These are phyloP conservation scores for Agriopis aurantiaria DNA, from an alignment of 2,888 invertebrate species.

Conservation along the genomic window DNA sequence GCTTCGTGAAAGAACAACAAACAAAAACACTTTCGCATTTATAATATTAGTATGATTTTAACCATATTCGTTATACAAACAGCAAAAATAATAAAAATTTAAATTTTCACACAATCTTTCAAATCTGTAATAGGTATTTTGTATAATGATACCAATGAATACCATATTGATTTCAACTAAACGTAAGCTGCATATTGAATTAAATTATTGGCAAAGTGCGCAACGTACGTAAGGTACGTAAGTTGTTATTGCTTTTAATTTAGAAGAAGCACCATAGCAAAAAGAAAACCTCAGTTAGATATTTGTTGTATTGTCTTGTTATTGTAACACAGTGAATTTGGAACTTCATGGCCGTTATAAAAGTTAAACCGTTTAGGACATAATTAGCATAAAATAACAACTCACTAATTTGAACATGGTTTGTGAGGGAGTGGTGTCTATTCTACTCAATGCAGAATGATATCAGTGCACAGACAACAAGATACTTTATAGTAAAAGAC, in stretches of 20 bases:
- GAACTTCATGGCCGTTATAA: neutral
- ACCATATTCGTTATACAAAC: neutral
- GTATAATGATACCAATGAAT: neutral
- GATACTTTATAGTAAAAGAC: constrained; percentile 60
- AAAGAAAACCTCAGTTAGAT: no score
- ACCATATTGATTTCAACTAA: neutral
- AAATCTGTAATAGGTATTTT: neutral
- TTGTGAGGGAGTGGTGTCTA: constrained; percentile 22
- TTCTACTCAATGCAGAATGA: constrained; percentile 62
- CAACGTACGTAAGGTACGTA: no score
- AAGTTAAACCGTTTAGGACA: neutral
- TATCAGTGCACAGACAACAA: constrained; percentile 43
- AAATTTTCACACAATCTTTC: neutral
- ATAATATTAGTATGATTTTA: neutral
- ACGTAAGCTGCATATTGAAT: neutral
- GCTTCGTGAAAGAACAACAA: no score
- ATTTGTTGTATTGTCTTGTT: no score
- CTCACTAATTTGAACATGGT: constrained; percentile 38
- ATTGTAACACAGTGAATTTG: neutral
- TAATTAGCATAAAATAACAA: neutral
- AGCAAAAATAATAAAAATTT: neutral
- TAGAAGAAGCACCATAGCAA: neutral
- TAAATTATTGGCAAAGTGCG: no score
- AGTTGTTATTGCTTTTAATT: neutral
- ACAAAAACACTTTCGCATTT: no score